Percentiles rank a stretch among this genome's conserved stretches.
These are phyloP conservation scores for Drosophila maculinotata DNA, from an alignment of 2,888 invertebrate species.

Conservation along the genomic window DNA sequence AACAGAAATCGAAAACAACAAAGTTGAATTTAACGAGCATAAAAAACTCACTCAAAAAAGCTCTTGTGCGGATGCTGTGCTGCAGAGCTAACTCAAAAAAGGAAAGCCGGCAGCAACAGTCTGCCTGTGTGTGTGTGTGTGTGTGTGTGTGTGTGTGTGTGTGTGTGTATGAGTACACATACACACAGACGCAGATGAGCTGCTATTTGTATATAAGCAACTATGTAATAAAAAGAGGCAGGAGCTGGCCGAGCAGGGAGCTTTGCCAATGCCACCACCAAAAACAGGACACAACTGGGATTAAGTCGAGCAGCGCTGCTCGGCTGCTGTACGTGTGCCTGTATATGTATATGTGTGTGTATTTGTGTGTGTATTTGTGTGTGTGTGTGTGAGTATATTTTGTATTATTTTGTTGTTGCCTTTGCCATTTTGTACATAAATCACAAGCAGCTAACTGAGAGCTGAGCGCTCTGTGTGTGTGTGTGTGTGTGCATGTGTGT, in stretches of 20 bases:
- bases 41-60: conserved; percentile 54
- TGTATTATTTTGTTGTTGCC: conserved; percentile 68
- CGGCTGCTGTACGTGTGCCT: conserved; percentile 40
- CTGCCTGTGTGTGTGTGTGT: conserved; percentile 41
- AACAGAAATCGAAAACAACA: conserved; percentile 14
- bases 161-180: not conserved
- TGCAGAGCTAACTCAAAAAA: conserved; percentile 36
- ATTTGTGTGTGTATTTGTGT: conserved; percentile 18
- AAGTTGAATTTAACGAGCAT: not conserved
- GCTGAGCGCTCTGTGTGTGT: no score
- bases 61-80: conserved; percentile 26
- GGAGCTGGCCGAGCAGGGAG: conserved; percentile 25
- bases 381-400: conserved; percentile 42
- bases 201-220: conserved; percentile 61
- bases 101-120: conserved; percentile 80
- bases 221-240: conserved; percentile 65
- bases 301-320: conserved; percentile 66
- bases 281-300: conserved; percentile 74
- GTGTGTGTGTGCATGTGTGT: no score
- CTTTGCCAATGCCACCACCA: conserved; percentile 59
- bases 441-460: conserved; percentile 66
- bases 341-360: not conserved
- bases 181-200: not conserved
- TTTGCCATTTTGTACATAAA: conserved; percentile 77
- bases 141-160: not conserved